Evolutionary conservation across 2,113 vertebrate genomes (phyloP).

Genomic region (Microcebus murinus): DNA sequence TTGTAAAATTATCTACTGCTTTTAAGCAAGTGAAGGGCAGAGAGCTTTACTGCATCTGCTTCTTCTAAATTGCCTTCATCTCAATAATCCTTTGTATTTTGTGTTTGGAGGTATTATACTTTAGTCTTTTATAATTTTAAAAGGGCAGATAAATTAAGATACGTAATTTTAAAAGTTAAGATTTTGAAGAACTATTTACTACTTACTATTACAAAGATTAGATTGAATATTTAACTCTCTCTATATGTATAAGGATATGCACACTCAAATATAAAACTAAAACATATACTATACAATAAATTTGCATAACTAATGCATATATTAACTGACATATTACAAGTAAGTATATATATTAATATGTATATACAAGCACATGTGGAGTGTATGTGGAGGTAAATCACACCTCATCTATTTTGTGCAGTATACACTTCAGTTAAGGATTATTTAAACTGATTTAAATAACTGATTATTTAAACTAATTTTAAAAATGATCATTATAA

Average conservation of each 20-base stretch:
- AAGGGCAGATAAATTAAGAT: background rate
- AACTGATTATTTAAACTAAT: background rate
- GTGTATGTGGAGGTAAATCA: background rate
- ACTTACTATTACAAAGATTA: background rate
- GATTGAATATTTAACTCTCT: background rate
- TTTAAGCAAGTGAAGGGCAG: background rate
- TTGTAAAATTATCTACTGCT: background rate
- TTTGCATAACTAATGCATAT: background rate
- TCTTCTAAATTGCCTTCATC: background rate
- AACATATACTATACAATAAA: background rate
- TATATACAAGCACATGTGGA: background rate
- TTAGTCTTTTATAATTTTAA: background rate
- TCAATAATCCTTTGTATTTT: background rate
- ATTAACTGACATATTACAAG: background rate
- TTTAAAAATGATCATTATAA: background rate
- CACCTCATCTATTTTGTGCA: background rate
- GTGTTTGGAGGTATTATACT: background rate
- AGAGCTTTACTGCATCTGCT: background rate
- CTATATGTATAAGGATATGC: background rate
- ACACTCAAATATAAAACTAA: background rate
- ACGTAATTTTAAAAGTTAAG: background rate
- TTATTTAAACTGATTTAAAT: background rate
- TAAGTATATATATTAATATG: background rate
- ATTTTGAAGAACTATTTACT: background rate
- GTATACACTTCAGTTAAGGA: background rate